phyloP scores from a whole-genome alignment of 2,113 vertebrate species.

The Tragelaphus scriptus region DNA sequence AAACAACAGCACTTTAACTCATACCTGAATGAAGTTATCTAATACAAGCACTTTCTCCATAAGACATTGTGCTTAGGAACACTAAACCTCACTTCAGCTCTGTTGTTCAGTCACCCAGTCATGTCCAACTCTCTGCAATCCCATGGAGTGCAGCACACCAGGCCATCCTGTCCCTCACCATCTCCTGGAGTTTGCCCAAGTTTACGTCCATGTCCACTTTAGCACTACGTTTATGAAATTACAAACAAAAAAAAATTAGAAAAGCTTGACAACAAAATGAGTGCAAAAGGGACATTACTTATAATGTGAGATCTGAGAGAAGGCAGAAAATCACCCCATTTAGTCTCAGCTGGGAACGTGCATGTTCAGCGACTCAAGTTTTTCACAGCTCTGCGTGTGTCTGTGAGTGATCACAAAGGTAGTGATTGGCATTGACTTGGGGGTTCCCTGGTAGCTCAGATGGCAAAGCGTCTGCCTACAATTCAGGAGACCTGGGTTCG shows the following conservation, averaged over 20 bases:
- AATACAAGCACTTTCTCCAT: background rate
- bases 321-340: background rate
- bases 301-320: background rate
- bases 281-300: background rate
- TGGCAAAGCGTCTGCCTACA: no score
- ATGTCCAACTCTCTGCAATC: fast-evolving
- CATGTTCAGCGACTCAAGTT: background rate
- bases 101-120: background rate
- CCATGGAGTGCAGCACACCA: background rate
- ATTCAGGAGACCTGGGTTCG: no score
- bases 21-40: background rate
- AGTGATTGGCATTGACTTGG: background rate
- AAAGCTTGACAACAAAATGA: background rate
- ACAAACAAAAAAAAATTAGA: background rate
- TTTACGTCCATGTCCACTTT: background rate
- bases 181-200: background rate
- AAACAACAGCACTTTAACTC: background rate
- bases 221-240: background rate
- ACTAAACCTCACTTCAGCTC: background rate
- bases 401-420: background rate
- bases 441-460: no score
- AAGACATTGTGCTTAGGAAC: background rate
- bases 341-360: background rate
- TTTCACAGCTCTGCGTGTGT: background rate
- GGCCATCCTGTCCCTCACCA: background rate